Percentiles rank a stretch among this genome's conserved stretches.
Evolutionary conservation across 1,140 invertebrate genomes (phyloP).

Genomic region (Drosophila yakuba): DNA sequence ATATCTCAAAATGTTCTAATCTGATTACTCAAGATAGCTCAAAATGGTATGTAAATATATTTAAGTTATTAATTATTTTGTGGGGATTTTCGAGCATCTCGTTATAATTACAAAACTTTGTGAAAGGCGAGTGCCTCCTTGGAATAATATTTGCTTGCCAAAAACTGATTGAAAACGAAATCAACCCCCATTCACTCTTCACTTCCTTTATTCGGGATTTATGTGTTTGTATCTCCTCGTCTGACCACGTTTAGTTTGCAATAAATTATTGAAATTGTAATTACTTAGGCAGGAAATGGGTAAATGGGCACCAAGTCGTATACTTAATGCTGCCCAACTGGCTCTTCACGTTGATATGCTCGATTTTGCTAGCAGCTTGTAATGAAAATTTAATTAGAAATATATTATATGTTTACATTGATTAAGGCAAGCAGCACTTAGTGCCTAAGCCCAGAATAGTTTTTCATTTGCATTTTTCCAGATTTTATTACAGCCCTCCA

Average conservation of each 20-base stretch:
- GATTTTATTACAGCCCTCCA: constrained; percentile 36
- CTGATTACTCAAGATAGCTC: constrained; percentile 63
- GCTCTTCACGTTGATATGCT: constrained; percentile 9
- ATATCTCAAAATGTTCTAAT: constrained; percentile 73
- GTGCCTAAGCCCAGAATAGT: constrained; percentile 9
- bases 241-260: constrained; percentile 64
- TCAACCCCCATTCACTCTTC: background rate
- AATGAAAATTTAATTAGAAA: constrained; percentile 77
- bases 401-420: constrained; percentile 31
- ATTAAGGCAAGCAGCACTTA: constrained; percentile 36
- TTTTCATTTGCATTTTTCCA: constrained; percentile 39
- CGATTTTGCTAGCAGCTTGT: constrained; percentile 23
- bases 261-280: constrained; percentile 81
- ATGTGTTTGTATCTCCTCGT: constrained; percentile 27
- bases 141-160: constrained; percentile 71
- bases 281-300: constrained; percentile 72
- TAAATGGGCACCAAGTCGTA: constrained; percentile 46
- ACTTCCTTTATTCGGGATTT: constrained; percentile 14
- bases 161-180: constrained; percentile 70
- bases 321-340: constrained; percentile 28
- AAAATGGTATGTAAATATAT: constrained; percentile 70
- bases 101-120: constrained; percentile 60
- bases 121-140: constrained; percentile 19
- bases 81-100: constrained; percentile 48
- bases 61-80: constrained; percentile 79